Evolutionary conservation across 2,888 invertebrate genomes (phyloP).

Genomic region (Cremastobaeus sp.): DNA sequence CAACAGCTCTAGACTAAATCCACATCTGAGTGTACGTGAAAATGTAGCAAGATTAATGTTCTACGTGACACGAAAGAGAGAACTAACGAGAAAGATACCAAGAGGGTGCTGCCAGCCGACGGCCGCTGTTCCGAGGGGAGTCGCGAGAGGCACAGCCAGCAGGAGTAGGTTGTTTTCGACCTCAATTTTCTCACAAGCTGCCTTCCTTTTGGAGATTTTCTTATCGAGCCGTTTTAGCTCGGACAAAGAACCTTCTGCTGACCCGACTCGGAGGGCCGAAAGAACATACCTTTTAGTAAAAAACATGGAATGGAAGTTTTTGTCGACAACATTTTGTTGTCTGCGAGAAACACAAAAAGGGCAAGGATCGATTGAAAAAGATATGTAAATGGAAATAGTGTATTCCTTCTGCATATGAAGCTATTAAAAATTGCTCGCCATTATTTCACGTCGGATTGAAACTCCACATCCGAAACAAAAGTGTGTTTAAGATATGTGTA

Average conservation of each 20-base stretch:
- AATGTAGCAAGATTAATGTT: slow-evolving; percentile 78
- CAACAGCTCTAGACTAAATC: slow-evolving; percentile 76
- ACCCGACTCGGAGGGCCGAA: slow-evolving; percentile 1
- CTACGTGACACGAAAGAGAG: slow-evolving; percentile 74
- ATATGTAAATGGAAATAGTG: background rate
- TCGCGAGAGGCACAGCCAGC: slow-evolving; percentile 65
- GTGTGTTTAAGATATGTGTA: slow-evolving; percentile 46
- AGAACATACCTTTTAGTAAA: no score
- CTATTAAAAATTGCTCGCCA: slow-evolving; percentile 22
- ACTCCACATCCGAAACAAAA: slow-evolving; percentile 38
- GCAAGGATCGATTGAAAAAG: no score
- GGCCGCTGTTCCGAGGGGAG: slow-evolving; percentile 66
- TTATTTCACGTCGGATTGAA: slow-evolving; percentile 36
- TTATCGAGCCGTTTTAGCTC: slow-evolving; percentile 44
- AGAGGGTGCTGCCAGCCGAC: slow-evolving; percentile 62
- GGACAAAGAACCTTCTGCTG: slow-evolving; percentile 28
- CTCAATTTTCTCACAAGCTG: slow-evolving; percentile 68
- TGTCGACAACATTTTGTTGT: no score
- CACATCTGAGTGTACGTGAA: slow-evolving; percentile 78
- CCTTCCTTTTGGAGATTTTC: slow-evolving; percentile 44
- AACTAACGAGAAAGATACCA: slow-evolving; percentile 65
- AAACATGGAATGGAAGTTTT: no score
- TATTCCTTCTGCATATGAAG: no score
- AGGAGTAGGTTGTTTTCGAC: slow-evolving; percentile 68
- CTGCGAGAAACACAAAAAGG: no score